These are phyloP conservation scores for Augochlorella aurata DNA, from an alignment of 2,888 invertebrate genomes.

Conservation along the genomic window DNA sequence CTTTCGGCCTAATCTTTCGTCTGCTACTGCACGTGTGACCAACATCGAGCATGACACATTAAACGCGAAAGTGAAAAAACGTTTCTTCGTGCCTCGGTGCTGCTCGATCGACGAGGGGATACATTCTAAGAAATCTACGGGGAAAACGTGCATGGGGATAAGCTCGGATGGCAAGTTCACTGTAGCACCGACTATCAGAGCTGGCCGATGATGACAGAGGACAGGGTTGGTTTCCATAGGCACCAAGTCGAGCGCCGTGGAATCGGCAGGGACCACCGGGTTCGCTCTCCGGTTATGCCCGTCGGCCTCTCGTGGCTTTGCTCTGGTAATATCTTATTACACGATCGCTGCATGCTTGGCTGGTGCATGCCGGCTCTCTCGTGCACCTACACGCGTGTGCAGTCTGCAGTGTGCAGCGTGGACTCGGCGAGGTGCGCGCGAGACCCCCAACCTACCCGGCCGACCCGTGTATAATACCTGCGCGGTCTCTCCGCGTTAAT, in stretches of 20 bases:
- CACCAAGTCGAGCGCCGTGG: constrained; percentile 43
- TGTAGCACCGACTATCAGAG: neutral
- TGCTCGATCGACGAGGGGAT: no score
- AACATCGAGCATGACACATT: no score
- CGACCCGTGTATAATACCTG: neutral
- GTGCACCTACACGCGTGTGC: constrained; percentile 36
- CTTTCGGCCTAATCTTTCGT: no score
- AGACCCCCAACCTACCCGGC: neutral
- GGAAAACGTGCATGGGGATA: neutral
- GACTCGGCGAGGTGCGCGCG: neutral
- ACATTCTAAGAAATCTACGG: neutral
- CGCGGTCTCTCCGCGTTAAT: neutral
- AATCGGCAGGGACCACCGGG: constrained; percentile 71
- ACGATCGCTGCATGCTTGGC: constrained; percentile 70
- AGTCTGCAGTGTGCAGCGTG: no score
- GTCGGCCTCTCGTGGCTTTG: constrained; percentile 70
- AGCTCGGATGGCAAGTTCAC: neutral
- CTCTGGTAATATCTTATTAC: constrained; percentile 75
- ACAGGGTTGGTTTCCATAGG: constrained; percentile 59
- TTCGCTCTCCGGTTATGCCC: constrained; percentile 64
- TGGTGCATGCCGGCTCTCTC: constrained; percentile 39
- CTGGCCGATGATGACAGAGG: constrained; percentile 53
- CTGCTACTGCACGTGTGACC: no score
- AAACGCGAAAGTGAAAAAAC: no score
- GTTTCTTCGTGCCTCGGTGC: no score